These are phyloP conservation scores for Alaudala cheleensis DNA, from an alignment of 2,113 vertebrate species.

Conservation along the genomic window DNA sequence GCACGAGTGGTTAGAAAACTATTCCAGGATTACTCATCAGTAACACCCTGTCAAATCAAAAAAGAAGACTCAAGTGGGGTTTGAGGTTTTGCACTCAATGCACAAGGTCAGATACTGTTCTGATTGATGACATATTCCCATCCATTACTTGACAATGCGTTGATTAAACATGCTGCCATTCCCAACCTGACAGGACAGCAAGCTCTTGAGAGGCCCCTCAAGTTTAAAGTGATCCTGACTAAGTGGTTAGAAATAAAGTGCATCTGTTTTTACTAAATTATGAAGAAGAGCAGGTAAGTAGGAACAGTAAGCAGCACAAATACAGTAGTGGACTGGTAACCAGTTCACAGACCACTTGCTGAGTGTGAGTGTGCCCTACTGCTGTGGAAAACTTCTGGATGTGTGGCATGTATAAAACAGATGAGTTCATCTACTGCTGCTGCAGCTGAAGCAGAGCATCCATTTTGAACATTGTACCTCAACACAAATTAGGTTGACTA, in stretches of 20 bases:
- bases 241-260: neutral
- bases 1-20: neutral
- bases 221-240: neutral
- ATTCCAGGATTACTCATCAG: neutral
- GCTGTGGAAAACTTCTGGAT: neutral
- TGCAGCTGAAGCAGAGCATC: neutral
- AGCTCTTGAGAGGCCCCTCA: neutral
- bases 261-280: neutral
- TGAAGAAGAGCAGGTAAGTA: neutral
- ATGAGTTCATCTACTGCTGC: neutral
- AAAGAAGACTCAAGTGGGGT: neutral
- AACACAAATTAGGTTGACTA: neutral
- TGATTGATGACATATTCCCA: neutral
- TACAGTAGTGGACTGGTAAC: neutral
- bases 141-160: neutral
- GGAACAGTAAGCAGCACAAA: neutral
- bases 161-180: neutral
- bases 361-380: neutral
- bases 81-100: neutral
- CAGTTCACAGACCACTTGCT: neutral
- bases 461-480: neutral
- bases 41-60: neutral
- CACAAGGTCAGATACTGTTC: neutral
- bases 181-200: neutral
- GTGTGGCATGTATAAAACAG: neutral